Base-by-base conservation (phyloP, 1,140 invertebrate species). In the Cotesia vestalis region DNA sequence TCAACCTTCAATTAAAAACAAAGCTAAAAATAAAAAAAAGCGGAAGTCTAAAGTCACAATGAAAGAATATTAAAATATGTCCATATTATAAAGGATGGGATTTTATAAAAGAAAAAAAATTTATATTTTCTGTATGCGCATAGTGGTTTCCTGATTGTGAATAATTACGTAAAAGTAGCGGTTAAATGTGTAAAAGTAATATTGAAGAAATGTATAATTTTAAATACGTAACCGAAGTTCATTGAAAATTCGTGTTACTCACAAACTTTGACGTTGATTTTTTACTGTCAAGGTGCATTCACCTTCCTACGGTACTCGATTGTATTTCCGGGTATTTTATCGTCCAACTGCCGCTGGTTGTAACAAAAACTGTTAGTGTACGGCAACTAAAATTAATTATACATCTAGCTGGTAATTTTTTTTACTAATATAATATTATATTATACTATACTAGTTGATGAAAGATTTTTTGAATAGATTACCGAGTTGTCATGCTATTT, bases 301-400 rank as follows among this genome's bases (percentile, higher is more conserved):
- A 71, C 69, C 69, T 71, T 66, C n/a, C 59, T 64, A 71, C 69
- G 69, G 69, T 71, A 71, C 69, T 53, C 64, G 69, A 64, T 38
- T 53, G 9, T 59, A 52, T 71, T 71, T 66, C 69, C 69, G 51
- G 51, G 63, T 51, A 66, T 66, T 66, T 66, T 66, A 59, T 59
- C 57, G 20, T 59, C 57, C 57, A 59, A 59, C 57, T 59, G 57
- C 57, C 57, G 20, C 17, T 59, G 14, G 17, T 59, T 59, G 8
- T 9, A 59, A 59, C 57, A 59, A 59, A 46, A 59, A 59, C 57
- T 20, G 57, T 59, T 27, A 59, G 17, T 17, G 17, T 59, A 20
- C 17, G 17, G 17, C 2, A 27, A 17, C 57, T 11, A 27, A 59
- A 20, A 20, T 59, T 20, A 20, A 55, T 55, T 14, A n/a, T 14